phyloP scores from a whole-genome alignment of 2,113 vertebrate species.

The Pimephales promelas region DNA sequence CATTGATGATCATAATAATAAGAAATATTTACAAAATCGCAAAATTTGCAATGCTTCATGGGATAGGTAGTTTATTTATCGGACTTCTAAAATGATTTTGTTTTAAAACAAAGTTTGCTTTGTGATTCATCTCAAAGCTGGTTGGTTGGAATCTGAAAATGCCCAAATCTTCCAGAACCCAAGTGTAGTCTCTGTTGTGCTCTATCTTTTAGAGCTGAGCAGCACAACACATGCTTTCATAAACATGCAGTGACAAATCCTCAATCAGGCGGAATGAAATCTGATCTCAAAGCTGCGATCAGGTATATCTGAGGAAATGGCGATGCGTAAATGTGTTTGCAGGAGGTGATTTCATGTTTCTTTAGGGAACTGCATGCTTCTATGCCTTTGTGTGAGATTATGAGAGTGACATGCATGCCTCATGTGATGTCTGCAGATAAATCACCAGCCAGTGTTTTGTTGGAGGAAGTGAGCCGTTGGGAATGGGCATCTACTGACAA shows the following conservation, averaged over 20 bases:
- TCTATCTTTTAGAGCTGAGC: neutral
- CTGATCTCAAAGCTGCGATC: constrained; percentile 33
- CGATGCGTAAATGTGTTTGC: constrained; percentile 44
- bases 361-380: constrained; percentile 44
- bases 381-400: constrained; percentile 35
- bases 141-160: neutral
- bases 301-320: constrained; percentile 14
- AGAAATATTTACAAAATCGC: no score
- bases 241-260: constrained; percentile 15
- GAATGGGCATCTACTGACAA: constrained; percentile 35
- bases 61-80: no score
- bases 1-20: no score
- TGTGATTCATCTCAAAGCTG: neutral
- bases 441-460: constrained; percentile 52
- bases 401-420: constrained; percentile 42
- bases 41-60: neutral
- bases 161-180: neutral
- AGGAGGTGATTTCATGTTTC: constrained; percentile 34
- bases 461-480: constrained; percentile 34
- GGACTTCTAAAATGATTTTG: no score
- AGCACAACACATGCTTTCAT: constrained; percentile 31
- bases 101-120: no score
- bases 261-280: constrained; percentile 29
- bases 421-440: constrained; percentile 52
- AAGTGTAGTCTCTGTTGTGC: neutral